Percentiles rank a stretch among this genome's conserved stretches.
These are phyloP conservation scores for Parazoanthus atlanticus DNA, from an alignment of 92 coral and sea anemone species.

Conservation along the genomic window DNA sequence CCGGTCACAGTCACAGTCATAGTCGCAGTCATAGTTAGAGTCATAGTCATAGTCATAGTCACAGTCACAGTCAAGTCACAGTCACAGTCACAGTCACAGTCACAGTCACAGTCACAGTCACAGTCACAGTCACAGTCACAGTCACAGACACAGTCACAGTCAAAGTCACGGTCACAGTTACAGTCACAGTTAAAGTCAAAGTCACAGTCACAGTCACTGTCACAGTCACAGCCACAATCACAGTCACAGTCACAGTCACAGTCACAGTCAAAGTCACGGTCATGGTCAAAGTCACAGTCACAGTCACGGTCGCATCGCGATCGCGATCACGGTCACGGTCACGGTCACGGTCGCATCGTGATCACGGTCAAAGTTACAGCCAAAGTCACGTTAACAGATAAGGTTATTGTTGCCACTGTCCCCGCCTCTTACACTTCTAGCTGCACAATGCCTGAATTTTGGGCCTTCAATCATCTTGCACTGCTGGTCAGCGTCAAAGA, in stretches of 20 bases:
- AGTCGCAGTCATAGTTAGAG: background rate
- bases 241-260: background rate
- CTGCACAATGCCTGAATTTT: conserved; percentile 38
- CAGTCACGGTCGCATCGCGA: background rate
- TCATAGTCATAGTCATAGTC: background rate
- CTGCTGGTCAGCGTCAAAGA: conserved; percentile 55
- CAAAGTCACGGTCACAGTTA: background rate
- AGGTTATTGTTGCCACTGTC: background rate
- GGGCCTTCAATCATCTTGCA: conserved; percentile 42
- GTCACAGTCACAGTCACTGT: background rate
- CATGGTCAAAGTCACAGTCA: background rate
- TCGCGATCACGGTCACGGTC: background rate
- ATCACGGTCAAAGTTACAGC: background rate
- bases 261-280: background rate
- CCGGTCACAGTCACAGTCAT: background rate
- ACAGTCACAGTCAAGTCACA: background rate
- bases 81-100: background rate
- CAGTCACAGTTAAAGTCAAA: too few relatives aligned
- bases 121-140: background rate
- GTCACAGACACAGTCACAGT: too few relatives aligned
- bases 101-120: background rate
- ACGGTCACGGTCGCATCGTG: background rate
- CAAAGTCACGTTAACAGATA: too few relatives aligned
- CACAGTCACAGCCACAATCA: background rate
- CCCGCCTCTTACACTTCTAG: conserved; percentile 18